A percentile compares a stretch with the other conserved stretches of the same genome.
Conservation (phyloP, 1,140 invertebrate species). For the Heliconius hermathena region DNA sequence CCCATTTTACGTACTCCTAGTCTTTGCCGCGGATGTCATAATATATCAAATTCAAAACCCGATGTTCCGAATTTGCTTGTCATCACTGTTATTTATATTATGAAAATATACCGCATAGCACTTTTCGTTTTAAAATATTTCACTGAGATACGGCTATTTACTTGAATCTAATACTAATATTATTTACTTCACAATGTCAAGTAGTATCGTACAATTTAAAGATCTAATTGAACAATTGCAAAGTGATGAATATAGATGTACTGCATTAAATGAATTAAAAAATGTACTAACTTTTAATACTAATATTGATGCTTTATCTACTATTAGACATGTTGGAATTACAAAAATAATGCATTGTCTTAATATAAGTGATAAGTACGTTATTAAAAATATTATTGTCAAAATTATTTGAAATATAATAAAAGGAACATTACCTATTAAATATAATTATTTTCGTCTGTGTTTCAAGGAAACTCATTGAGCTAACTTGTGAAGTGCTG, state of each 20-base stretch:
- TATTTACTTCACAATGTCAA: constrained; percentile 45
- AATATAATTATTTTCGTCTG: constrained; percentile 34
- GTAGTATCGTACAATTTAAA: constrained; percentile 52
- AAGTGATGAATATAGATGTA: constrained; percentile 51
- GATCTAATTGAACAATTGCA: constrained; percentile 54
- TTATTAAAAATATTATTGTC: not conserved
- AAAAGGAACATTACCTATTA: not conserved
- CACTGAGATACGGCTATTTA: not conserved
- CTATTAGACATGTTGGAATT: constrained; percentile 60
- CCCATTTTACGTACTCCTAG: too few species aligned
- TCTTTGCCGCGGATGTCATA: not conserved
- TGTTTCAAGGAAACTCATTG: constrained; percentile 73
- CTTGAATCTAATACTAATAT: not conserved
- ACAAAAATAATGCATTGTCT: constrained; percentile 65
- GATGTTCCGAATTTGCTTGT: not conserved
- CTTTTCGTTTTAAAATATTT: not conserved
- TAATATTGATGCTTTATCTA: constrained; percentile 41
- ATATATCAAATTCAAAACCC: not conserved
- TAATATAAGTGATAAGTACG: constrained; percentile 59
- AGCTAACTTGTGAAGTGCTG: constrained; percentile 83
- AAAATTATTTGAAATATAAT: too few species aligned
- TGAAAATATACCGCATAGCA: not conserved
- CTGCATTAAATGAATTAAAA: constrained; percentile 65
- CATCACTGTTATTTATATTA: not conserved
- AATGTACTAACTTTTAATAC: constrained; percentile 46